A percentile compares a stretch with the other conserved stretches of the same genome.
Evolutionary conservation across 2,113 vertebrate species (phyloP).

Genomic region (Scytalopus superciliaris): DNA sequence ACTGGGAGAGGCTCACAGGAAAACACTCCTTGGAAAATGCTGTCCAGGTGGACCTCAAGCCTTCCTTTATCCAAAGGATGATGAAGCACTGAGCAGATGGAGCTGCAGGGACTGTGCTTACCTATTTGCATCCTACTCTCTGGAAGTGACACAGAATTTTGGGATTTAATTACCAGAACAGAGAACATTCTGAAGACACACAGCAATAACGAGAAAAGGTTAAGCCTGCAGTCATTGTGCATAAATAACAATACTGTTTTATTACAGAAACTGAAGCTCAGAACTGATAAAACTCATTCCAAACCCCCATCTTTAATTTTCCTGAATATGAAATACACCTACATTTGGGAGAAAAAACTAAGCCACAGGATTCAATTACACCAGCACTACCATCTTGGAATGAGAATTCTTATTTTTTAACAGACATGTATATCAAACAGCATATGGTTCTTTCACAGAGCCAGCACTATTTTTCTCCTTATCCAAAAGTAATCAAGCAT

Average conservation of each 20-base stretch:
- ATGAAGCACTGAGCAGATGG: neutral
- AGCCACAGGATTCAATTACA: neutral
- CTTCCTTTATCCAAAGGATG: neutral
- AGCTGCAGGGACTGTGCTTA: neutral
- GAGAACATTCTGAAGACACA: neutral
- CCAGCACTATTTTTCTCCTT: neutral
- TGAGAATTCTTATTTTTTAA: neutral
- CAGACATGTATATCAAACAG: neutral
- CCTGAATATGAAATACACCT: neutral
- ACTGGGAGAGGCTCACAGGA: neutral
- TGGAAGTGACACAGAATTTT: neutral
- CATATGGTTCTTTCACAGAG: neutral
- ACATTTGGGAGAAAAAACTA: neutral
- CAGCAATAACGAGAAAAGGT: neutral
- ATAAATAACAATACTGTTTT: neutral
- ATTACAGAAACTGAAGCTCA: neutral
- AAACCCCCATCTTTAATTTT: neutral
- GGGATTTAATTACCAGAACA: neutral
- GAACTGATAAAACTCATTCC: neutral
- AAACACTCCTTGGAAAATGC: neutral
- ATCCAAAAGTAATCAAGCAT: neutral
- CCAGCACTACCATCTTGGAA: neutral
- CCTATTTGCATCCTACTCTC: neutral
- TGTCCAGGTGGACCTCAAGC: neutral
- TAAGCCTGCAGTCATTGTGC: neutral